Conservation (phyloP, 92 coral and sea anemone species). For the Parazoanthus darwini region DNA sequence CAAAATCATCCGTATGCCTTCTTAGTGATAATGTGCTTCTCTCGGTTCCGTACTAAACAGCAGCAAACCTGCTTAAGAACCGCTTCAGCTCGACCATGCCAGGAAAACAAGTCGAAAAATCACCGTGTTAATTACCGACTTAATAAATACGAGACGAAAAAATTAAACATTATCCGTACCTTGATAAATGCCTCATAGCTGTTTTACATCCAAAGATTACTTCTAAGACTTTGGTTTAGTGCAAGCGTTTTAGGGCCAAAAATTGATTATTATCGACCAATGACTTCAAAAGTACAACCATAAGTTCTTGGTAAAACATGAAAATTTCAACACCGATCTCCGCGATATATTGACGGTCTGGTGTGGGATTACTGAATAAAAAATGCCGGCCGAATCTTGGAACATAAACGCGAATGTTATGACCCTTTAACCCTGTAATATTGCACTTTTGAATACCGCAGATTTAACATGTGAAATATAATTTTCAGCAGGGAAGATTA, state of each 20-base stretch:
- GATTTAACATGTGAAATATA: conserved; percentile 7
- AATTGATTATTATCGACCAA: not conserved
- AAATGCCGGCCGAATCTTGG: not conserved
- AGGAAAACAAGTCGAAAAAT: not conserved
- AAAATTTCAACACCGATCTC: not conserved
- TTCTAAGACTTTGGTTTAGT: not conserved
- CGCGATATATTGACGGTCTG: not conserved
- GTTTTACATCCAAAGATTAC: not conserved
- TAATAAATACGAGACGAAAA: not conserved
- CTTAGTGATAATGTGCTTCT: not conserved
- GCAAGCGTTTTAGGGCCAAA: conserved; percentile 8
- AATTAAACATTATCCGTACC: conserved; percentile 13
- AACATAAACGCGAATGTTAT: conserved; percentile 8
- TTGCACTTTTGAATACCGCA: conserved; percentile 7
- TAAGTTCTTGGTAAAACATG: not conserved
- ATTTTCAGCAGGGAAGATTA: not conserved
- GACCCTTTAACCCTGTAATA: conserved; percentile 40
- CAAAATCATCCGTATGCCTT: not conserved
- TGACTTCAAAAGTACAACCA: not conserved
- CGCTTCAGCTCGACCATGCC: not conserved
- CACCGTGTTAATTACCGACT: conserved; percentile 11
- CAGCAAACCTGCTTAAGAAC: not conserved
- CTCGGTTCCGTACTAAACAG: not conserved
- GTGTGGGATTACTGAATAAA: not conserved
- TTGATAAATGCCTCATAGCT: not conserved